A percentile compares a stretch with the other conserved stretches of the same genome.
These are phyloP conservation scores for Chelon auratus DNA, from an alignment of 2,797 vertebrate genomes.

Conservation along the genomic window DNA sequence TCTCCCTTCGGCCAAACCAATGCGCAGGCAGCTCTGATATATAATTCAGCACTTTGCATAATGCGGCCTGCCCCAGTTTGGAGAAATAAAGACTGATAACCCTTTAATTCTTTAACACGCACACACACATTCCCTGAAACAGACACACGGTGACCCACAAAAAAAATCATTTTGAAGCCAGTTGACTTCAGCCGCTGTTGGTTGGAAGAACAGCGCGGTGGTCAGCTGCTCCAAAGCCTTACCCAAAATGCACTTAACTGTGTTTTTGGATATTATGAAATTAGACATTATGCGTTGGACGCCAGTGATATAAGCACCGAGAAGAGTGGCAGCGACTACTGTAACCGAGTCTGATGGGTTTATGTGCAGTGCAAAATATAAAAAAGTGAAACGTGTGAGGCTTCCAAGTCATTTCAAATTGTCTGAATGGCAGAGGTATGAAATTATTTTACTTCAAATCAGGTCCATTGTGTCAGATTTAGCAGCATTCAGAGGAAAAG, in stretches of 20 bases:
- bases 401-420: too few species aligned
- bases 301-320: constrained; percentile 17
- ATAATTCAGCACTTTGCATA: constrained; percentile 83
- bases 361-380: too few species aligned
- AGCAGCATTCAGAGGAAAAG: too few species aligned
- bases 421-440: too few species aligned
- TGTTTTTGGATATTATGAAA: not conserved
- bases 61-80: constrained; percentile 80
- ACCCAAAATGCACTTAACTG: not conserved
- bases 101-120: constrained; percentile 63
- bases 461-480: too few species aligned
- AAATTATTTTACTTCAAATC: too few species aligned
- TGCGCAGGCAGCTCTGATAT: constrained; percentile 70
- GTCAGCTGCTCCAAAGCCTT: not conserved
- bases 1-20: constrained; percentile 66
- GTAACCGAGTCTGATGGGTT: not conserved
- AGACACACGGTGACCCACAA: constrained; percentile 27
- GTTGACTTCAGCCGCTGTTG: constrained; percentile 20
- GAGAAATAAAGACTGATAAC: constrained; percentile 71
- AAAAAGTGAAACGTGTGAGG: too few species aligned
- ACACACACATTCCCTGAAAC: constrained; percentile 17
- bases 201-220: not conserved
- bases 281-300: not conserved
- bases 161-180: constrained; percentile 12
- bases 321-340: not conserved